Conservation (phyloP, 2,113 vertebrate species). For the Campylomormyrus numenius region DNA sequence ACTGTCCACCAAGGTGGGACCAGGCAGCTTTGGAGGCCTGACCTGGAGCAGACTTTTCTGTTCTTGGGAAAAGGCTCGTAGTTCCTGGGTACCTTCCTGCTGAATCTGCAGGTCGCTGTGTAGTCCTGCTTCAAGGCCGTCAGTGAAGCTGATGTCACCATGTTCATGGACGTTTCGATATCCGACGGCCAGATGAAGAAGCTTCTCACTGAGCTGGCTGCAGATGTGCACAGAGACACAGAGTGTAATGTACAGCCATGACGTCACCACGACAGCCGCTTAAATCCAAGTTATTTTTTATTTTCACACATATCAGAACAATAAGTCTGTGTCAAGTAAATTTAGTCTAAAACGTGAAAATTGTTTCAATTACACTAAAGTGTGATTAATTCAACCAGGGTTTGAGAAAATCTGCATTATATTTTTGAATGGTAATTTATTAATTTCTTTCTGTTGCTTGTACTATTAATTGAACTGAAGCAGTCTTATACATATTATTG, state of each 20-base stretch:
- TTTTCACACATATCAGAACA: neutral
- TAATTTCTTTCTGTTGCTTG: neutral
- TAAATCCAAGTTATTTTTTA: neutral
- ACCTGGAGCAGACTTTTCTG: neutral
- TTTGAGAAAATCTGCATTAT: neutral
- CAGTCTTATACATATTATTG: neutral
- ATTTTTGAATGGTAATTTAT: neutral
- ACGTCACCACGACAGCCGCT: neutral
- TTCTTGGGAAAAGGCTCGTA: neutral
- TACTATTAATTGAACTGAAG: neutral
- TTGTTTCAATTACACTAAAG: neutral
- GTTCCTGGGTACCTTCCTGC: constrained; percentile 35
- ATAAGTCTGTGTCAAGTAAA: neutral
- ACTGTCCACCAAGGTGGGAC: constrained; percentile 28
- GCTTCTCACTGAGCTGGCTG: constrained; percentile 57
- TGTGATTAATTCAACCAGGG: neutral
- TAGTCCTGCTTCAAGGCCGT: constrained; percentile 42
- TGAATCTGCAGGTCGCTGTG: constrained; percentile 30
- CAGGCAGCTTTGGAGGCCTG: constrained; percentile 19
- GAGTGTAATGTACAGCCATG: constrained; percentile 48
- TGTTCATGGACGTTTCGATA: constrained; percentile 72
- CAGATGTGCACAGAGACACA: constrained; percentile 45
- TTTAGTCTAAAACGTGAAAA: neutral
- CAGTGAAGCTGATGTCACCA: constrained; percentile 39
- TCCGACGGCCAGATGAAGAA: constrained; percentile 67